Evolutionary conservation across 1,140 invertebrate genomes (phyloP).

Genomic region (Maconellicoccus hirsutus): DNA sequence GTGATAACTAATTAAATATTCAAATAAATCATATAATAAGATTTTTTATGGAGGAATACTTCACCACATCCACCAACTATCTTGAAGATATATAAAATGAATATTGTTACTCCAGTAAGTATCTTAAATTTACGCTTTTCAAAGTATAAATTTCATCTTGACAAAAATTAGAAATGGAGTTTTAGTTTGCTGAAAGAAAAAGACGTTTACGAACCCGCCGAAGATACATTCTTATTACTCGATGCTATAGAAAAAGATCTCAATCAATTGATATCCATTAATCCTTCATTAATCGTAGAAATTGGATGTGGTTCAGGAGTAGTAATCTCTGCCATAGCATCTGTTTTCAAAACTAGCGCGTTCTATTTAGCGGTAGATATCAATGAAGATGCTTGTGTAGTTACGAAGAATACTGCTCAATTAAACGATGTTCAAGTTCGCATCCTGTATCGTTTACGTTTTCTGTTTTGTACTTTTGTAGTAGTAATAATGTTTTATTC

Average conservation of each 20-base stretch:
- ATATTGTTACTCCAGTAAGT: no score
- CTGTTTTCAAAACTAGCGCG: constrained; percentile 44
- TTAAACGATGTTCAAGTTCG: constrained; percentile 44
- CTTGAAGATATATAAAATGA: no score
- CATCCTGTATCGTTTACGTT: not conserved
- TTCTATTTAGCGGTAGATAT: constrained; percentile 67
- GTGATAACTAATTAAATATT: no score
- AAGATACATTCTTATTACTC: constrained; percentile 88
- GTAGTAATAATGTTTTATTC: not conserved
- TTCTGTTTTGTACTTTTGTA: not conserved
- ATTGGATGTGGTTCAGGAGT: constrained; percentile 88
- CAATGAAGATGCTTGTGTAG: constrained; percentile 60
- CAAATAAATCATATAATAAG: no score
- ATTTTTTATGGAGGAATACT: no score
- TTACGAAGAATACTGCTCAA: constrained; percentile 50
- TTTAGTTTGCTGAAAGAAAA: not conserved
- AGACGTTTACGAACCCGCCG: constrained; percentile 85
- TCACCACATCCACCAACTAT: no score
- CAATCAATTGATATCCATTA: constrained; percentile 43
- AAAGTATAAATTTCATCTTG: no score
- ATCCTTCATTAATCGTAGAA: constrained; percentile 67
- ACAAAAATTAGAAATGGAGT: not conserved
- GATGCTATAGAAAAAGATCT: constrained; percentile 83
- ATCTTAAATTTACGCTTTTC: no score
- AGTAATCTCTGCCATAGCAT: constrained; percentile 73